A percentile compares a stretch with the other conserved stretches of the same genome.
phyloP scores from a whole-genome alignment of 2,113 vertebrate genomes.

The Myotis lucifugus region DNA sequence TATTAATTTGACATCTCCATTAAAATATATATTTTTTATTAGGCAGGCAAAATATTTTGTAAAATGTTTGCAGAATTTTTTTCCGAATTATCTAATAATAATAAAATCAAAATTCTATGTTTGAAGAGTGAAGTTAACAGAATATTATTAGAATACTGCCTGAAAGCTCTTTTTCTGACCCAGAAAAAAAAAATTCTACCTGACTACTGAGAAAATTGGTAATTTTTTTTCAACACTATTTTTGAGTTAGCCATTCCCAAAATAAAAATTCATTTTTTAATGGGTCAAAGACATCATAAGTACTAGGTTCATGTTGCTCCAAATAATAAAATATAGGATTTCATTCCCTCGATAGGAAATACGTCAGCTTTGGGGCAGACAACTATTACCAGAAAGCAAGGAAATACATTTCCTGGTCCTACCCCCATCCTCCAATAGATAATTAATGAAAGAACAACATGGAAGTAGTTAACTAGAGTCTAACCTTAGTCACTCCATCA shows the following conservation, averaged over 20 bases:
- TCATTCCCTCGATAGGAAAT: not conserved
- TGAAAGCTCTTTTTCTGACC: not conserved
- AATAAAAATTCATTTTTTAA: constrained; percentile 51
- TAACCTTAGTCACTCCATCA: not conserved
- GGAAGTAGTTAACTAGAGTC: not conserved
- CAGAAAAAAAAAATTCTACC: not conserved
- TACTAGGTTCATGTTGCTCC: not conserved
- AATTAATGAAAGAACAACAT: not conserved
- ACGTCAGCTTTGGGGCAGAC: not conserved
- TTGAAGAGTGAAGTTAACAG: not conserved
- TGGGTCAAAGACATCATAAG: not conserved
- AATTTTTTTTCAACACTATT: not conserved
- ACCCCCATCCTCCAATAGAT: not conserved
- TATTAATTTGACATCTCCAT: not conserved
- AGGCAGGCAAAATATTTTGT: not conserved
- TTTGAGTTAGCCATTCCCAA: constrained; percentile 37
- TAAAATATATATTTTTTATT: not conserved
- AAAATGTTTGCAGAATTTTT: constrained; percentile 18
- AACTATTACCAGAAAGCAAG: not conserved
- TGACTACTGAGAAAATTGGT: not conserved
- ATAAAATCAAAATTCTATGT: not conserved
- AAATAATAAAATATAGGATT: not conserved
- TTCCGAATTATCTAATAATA: not conserved
- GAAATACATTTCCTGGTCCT: not conserved
- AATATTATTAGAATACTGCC: not conserved